Evolutionary conservation across 2,113 vertebrate species (phyloP), one percentile per base, ranked within the genome.

Genomic region (Macheiramphus alcinus): DNA sequence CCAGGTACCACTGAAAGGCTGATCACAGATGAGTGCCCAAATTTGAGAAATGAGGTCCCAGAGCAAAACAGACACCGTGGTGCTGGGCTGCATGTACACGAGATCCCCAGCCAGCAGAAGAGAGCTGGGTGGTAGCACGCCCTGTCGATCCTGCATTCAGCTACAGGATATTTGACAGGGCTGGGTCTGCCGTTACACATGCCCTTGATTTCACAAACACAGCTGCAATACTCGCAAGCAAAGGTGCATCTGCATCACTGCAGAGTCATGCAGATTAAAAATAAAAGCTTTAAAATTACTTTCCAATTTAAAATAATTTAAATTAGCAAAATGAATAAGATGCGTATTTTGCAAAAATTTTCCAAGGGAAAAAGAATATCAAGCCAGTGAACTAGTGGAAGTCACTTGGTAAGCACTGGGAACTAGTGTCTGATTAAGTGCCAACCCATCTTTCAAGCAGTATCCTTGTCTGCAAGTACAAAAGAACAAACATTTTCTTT

Each of bases 401-500:
- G 90, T 36, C 59, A 94, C 82, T 92, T 0, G 5, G 76, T 90
- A 90, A 91, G 95, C 56, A 48, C 62, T 43, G 74, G 87, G 91
- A 95, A 90, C 67, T 34, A 62, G 82, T 2, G 47, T 67, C 34
- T 90, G 94, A 94, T 84, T 45, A 78, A 94, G 65, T 43, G 80
- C 88, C 90, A 94, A 19, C 56, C 67, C 75, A 88, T 86, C 95
- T 84, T 91, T 80, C 92, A 74, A 88, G 94, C 94, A 71, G 31
- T 56, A 95, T 74, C 90, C 94, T 93, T 84, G 86, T 83, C 88
- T 89, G 76, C 86, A 75, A 93, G 95, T 52, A 95, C 76, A 97
- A 94, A 97, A 89, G 96, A 93, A 96, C 93, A 96, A 96, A 96
- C 91, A 95, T 94, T 95, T 94, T 94, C 92, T 93, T 92, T 97